Percentiles rank a stretch among this genome's conserved stretches.
These are phyloP conservation scores for Clarias gariepinus DNA, from an alignment of 2,113 vertebrate species.

Conservation along the genomic window DNA sequence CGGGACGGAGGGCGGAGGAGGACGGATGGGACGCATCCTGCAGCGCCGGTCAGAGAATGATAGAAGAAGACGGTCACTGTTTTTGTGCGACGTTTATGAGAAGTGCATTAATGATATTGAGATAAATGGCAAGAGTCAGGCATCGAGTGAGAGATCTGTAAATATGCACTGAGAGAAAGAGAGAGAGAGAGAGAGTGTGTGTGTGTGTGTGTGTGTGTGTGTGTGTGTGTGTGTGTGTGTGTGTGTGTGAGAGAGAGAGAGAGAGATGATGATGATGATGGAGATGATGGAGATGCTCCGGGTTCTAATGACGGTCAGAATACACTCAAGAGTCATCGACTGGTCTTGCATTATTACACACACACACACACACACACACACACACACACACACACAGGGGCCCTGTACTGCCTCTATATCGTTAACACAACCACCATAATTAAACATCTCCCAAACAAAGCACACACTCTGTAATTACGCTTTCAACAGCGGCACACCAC, in stretches of 20 bases:
- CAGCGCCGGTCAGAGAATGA: neutral
- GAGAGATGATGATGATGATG: slow-evolving; percentile 14
- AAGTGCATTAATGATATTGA: slow-evolving; percentile 44
- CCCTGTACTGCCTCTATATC: slow-evolving; percentile 53
- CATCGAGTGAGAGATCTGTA: neutral
- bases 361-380: slow-evolving; percentile 41
- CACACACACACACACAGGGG: slow-evolving; percentile 57
- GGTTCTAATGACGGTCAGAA: slow-evolving; percentile 23
- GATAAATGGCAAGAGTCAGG: slow-evolving; percentile 37
- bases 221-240: too few relatives aligned
- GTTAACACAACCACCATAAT: slow-evolving; percentile 77
- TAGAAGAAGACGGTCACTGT: slow-evolving; percentile 9
- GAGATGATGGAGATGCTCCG: slow-evolving; percentile 34
- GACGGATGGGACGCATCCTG: slow-evolving; percentile 11
- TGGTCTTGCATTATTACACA: slow-evolving; percentile 62
- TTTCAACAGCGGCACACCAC: slow-evolving; percentile 71
- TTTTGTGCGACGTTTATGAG: slow-evolving; percentile 40
- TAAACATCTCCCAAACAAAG: slow-evolving; percentile 78
- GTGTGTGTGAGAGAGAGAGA: neutral
- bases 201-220: too few relatives aligned
- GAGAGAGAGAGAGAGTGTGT: neutral
- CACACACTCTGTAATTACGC: slow-evolving; percentile 78
- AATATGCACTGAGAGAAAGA: neutral
- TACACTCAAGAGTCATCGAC: slow-evolving; percentile 55
- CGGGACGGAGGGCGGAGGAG: neutral